phyloP scores from a whole-genome alignment of 2,797 vertebrate species.

The Peromyscus nudipes region DNA sequence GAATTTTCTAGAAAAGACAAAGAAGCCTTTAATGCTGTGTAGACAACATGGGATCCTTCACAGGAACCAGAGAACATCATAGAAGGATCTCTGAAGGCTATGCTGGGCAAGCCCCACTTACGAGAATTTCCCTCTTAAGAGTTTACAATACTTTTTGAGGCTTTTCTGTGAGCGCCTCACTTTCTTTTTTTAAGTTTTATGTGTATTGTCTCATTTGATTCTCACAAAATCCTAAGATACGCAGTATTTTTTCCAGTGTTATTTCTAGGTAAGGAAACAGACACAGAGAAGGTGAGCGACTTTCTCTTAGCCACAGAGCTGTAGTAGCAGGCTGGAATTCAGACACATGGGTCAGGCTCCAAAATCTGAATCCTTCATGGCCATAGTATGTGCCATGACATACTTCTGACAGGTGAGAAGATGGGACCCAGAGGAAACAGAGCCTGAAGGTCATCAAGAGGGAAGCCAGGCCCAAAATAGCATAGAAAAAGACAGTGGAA shows the following conservation, averaged over 20 bases:
- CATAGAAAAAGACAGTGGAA: neutral
- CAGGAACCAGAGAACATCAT: neutral
- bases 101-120: neutral
- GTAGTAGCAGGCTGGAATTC: neutral
- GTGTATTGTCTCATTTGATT: neutral
- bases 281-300: neutral
- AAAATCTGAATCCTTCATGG: neutral
- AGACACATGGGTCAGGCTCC: neutral
- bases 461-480: neutral
- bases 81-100: neutral
- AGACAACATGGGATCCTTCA: neutral
- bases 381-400: neutral
- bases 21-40: neutral
- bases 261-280: conserved; percentile 18
- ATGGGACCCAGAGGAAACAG: neutral
- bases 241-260: neutral
- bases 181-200: neutral
- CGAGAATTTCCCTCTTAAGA: neutral
- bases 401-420: neutral
- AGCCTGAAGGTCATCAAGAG: neutral
- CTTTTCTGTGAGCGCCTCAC: neutral
- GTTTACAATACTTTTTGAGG: neutral
- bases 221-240: neutral
- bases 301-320: conserved; percentile 32
- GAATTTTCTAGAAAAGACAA: conserved; percentile 52